phyloP scores from a whole-genome alignment of 2,888 invertebrate species.

The Lycophotia porphyrea region DNA sequence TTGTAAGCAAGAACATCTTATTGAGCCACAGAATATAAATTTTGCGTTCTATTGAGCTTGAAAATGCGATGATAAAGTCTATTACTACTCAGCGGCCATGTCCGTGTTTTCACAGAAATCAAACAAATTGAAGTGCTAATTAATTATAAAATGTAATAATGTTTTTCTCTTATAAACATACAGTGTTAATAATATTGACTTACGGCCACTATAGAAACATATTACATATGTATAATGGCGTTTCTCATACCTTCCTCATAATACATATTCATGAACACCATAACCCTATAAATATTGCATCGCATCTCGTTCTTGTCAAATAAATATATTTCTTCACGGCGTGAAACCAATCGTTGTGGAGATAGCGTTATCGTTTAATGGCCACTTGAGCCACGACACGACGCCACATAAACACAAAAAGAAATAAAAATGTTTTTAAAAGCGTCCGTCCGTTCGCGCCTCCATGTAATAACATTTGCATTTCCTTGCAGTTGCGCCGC shows the following conservation, averaged over 20 bases:
- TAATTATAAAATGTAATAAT: constrained; percentile 22
- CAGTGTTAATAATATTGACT: constrained; percentile 43
- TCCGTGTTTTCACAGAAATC: constrained; percentile 1
- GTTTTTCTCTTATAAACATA: constrained; percentile 11
- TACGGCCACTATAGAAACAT: constrained; percentile 13
- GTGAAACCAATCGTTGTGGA: constrained; percentile 83
- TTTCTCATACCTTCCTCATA: constrained; percentile 45
- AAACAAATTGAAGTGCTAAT: constrained; percentile 14
- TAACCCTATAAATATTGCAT: constrained; percentile 55
- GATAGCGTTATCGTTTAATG: constrained; percentile 86
- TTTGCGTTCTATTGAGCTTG: neutral
- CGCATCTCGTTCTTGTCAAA: constrained; percentile 63
- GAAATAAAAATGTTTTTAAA: constrained; percentile 75
- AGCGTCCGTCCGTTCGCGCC: constrained; percentile 81
- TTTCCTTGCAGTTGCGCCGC: constrained; percentile 70
- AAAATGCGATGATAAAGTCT: neutral
- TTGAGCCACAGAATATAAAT: neutral
- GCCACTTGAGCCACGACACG: constrained; percentile 79
- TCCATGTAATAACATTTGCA: constrained; percentile 82
- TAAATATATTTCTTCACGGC: constrained; percentile 75
- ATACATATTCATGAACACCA: constrained; percentile 61
- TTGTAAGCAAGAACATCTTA: neutral
- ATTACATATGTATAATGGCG: too few relatives aligned
- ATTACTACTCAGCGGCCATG: neutral
- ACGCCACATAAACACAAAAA: constrained; percentile 73